phyloP scores from a whole-genome alignment of 1,140 invertebrate genomes.

The Idris sp. region DNA sequence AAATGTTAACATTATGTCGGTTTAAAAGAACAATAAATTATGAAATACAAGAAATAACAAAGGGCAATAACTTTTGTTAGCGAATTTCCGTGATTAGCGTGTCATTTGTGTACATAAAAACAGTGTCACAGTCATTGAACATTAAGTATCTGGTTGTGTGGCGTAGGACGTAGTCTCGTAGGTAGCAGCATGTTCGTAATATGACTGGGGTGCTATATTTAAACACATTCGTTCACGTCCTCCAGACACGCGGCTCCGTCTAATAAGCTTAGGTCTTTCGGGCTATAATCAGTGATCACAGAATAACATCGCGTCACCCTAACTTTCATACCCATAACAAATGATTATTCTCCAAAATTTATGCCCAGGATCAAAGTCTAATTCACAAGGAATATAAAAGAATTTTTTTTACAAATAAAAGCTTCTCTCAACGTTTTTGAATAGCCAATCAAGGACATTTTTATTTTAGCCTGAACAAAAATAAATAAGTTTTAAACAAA shows the following conservation, averaged over 20 bases:
- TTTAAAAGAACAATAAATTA: too few species aligned
- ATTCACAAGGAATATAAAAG: too few species aligned
- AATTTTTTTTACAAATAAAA: too few species aligned
- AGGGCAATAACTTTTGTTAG: constrained; percentile 4
- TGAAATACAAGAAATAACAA: background rate
- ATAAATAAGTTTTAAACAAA: too few species aligned
- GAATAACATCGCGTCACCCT: constrained; percentile 27
- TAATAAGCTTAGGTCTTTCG: constrained; percentile 58
- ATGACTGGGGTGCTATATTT: constrained; percentile 69
- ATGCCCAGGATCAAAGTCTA: constrained; percentile 1
- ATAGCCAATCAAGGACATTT: too few species aligned
- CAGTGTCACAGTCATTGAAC: constrained; percentile 47
- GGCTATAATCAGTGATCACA: constrained; percentile 40
- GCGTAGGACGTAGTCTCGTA: constrained; percentile 65
- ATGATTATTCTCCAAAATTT: constrained; percentile 38
- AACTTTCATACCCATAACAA: constrained; percentile 32
- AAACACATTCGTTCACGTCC: constrained; percentile 64
- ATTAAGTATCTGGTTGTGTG: constrained; percentile 47
- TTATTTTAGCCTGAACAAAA: too few species aligned
- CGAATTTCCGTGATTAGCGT: constrained; percentile 46
- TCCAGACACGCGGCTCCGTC: constrained; percentile 55
- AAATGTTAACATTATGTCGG: too few species aligned
- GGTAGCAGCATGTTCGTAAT: constrained; percentile 65
- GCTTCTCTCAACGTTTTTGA: too few species aligned
- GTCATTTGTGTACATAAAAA: constrained; percentile 40